Base-by-base conservation (phyloP, 1,140 invertebrate species). In the Hesperophylax magnus region DNA sequence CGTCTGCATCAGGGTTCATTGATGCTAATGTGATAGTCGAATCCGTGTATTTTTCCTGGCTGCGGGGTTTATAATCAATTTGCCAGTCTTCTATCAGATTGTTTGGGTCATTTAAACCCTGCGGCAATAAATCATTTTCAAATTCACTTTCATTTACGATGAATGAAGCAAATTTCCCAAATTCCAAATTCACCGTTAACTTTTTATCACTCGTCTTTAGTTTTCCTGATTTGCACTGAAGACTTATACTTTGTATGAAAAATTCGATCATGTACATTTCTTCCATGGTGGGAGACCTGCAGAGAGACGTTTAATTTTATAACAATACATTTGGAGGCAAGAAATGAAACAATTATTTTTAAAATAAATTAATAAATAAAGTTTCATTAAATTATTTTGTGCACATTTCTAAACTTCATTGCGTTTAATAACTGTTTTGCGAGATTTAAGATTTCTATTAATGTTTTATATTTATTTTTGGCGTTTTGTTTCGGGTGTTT, bases 111-210 rank as follows among this genome's bases (percentile, higher is more conserved):
- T 47, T 47, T 69, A 3, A 65, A 20, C 63, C 2, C 22, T 54
- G 56, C 61, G 17, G n/a, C 22, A 47, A 47, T 11, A 67, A 17
- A 22, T 79, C 78, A 8, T 60, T 72, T 39, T 79, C 79, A 14
- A 80, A 80, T 18, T 80, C 79, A 22, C 15, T 53, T 67, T 75
- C 71, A 15, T 77, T 75, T 8, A 80, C 69, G 7, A 76, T 58
- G 20, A 80, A 80, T 5, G 79, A 80, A 11, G 79, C 74, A 20
- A 76, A 60, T 39, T 53, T 67, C 47, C 79, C 79, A 53, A 80
- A 80, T n/a, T 75, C 72, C 24, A 80, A 39, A 54, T 80, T 75
- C n/a, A 80, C 71, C 8, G 71, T 63, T 17, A 69, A 22, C 22
- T 80, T 80, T 27, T 80, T 75, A 7, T 22, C 27, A 20, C 34